Percentiles rank a stretch among this genome's conserved stretches.
Conservation (phyloP, 2,113 vertebrate species). For the Nycticryphes semicollaris region DNA sequence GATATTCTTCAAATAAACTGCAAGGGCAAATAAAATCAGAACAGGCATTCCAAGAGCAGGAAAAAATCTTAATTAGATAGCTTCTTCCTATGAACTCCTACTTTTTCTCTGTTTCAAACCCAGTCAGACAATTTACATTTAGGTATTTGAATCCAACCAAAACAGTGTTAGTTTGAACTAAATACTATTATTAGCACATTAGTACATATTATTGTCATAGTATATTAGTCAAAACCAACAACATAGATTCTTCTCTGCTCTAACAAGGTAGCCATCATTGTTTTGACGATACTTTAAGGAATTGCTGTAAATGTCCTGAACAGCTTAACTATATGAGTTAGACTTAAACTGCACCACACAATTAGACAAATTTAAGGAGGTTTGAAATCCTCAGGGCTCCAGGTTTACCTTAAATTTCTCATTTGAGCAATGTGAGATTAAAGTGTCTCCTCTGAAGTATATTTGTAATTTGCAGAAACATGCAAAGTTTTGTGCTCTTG, state of each 20-base stretch:
- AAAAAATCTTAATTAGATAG: not conserved
- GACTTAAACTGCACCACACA: not conserved
- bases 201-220: not conserved
- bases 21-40: conserved; percentile 6
- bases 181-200: not conserved
- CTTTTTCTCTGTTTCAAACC: not conserved
- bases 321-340: not conserved
- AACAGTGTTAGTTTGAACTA: not conserved
- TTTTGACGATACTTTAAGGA: not conserved
- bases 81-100: not conserved
- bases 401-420: not conserved
- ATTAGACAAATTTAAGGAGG: not conserved
- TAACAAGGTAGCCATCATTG: not conserved
- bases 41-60: not conserved
- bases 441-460: not conserved
- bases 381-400: not conserved
- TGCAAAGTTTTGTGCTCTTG: not conserved
- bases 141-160: not conserved
- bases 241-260: not conserved
- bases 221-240: too few species aligned
- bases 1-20: not conserved
- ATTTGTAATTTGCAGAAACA: not conserved
- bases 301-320: not conserved
- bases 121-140: not conserved
- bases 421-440: not conserved